phyloP scores from a whole-genome alignment of 2,113 vertebrate genomes.

The Brachionichthys hirsutus region DNA sequence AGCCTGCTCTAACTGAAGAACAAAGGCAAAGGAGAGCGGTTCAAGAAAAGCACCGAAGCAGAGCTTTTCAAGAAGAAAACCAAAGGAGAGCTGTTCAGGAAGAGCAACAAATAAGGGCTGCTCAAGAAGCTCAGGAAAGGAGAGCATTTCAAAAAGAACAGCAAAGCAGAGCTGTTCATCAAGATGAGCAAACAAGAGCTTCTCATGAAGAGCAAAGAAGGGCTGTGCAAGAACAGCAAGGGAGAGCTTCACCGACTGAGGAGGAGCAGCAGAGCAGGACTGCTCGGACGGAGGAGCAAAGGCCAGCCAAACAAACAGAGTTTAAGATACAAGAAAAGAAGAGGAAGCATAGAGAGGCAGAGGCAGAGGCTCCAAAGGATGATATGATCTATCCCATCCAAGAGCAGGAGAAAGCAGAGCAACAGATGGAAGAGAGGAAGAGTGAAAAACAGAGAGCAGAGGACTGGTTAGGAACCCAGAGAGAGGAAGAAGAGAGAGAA shows the following conservation, averaged over 20 bases:
- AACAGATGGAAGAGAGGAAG: constrained; percentile 9
- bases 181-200: constrained; percentile 17
- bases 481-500: constrained; percentile 3
- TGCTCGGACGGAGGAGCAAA: constrained; percentile 29
- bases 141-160: neutral
- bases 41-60: neutral
- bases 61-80: neutral
- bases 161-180: neutral
- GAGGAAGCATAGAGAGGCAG: constrained; percentile 15
- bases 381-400: constrained; percentile 1
- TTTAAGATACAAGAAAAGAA: constrained; percentile 26
- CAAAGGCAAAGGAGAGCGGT: neutral
- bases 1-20: neutral
- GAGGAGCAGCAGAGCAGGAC: constrained; percentile 13
- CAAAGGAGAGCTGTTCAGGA: neutral
- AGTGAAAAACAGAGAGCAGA: neutral
- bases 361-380: neutral
- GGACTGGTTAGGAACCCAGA: constrained; percentile 2
- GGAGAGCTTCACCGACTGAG: neutral
- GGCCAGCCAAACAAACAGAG: constrained; percentile 28
- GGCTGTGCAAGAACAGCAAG: constrained; percentile 18
- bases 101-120: neutral
- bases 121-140: neutral
- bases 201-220: neutral
- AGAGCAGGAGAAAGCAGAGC: neutral